Conservation (phyloP, 2,797 vertebrate species). For the Gambelia wislizenii region DNA sequence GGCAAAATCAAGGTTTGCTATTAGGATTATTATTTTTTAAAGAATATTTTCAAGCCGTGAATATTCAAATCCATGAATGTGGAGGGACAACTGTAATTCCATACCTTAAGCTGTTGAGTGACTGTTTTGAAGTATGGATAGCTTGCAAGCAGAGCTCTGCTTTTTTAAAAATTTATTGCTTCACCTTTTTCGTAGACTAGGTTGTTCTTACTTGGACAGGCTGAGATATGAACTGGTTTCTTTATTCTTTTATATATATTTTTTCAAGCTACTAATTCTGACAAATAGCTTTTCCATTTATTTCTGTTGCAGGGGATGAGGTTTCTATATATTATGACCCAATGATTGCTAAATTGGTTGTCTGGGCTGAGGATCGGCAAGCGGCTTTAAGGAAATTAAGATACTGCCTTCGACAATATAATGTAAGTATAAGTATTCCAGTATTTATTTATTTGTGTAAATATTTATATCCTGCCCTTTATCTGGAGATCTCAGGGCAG, state of each 20-base stretch:
- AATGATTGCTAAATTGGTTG: constrained; percentile 98
- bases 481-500: too few relatives aligned
- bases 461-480: too few relatives aligned
- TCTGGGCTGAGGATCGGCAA: constrained; percentile 92
- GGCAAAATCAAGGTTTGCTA: too few relatives aligned
- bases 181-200: not conserved
- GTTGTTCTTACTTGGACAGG: not conserved
- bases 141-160: not conserved
- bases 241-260: not conserved
- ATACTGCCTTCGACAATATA: constrained; percentile 91
- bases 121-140: not conserved
- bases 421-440: constrained; percentile 79
- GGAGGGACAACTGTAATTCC: too few relatives aligned
- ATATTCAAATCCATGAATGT: too few relatives aligned
- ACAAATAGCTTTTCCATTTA: not conserved
- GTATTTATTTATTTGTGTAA: not conserved
- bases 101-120: not conserved
- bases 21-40: too few relatives aligned
- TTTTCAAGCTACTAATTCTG: not conserved
- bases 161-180: not conserved
- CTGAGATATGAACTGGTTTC: not conserved
- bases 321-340: constrained; percentile 96
- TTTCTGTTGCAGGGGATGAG: constrained; percentile 87
- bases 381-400: constrained; percentile 89
- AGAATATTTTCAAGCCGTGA: too few relatives aligned